phyloP scores from a whole-genome alignment of 1,140 invertebrate genomes.

The Panagrolaimus sp. region DNA sequence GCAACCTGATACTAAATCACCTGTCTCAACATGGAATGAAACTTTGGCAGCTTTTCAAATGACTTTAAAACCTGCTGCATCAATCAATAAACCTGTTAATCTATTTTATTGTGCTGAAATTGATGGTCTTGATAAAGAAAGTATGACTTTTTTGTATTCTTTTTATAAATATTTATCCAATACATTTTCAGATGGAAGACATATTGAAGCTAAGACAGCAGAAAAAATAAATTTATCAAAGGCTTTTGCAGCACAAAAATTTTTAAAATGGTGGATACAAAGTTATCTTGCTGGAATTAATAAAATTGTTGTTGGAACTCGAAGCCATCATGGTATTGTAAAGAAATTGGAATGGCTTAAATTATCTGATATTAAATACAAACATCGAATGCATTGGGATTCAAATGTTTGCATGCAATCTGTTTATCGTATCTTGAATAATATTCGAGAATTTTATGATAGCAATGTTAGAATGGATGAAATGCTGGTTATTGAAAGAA shows the following conservation, averaged over 20 bases:
- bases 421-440: not conserved
- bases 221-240: not conserved
- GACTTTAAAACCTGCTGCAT: not conserved
- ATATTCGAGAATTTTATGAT: too few relatives aligned
- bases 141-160: too few relatives aligned
- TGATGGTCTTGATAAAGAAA: not conserved
- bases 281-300: not conserved
- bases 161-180: not conserved
- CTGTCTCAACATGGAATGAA: conserved; percentile 3
- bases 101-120: conserved; percentile 7
- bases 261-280: conserved; percentile 2
- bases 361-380: not conserved
- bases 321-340: not conserved
- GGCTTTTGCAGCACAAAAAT: not conserved
- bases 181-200: not conserved
- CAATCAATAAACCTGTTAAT: not conserved
- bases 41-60: not conserved
- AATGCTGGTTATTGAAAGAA: too few relatives aligned
- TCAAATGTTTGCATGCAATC: not conserved
- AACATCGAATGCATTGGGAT: not conserved
- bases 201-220: not conserved
- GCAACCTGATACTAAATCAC: not conserved
- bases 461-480: too few relatives aligned
- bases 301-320: not conserved
- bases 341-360: not conserved